Evolutionary conservation across 1,140 invertebrate genomes (phyloP).

Genomic region (Drosophila nasuta): DNA sequence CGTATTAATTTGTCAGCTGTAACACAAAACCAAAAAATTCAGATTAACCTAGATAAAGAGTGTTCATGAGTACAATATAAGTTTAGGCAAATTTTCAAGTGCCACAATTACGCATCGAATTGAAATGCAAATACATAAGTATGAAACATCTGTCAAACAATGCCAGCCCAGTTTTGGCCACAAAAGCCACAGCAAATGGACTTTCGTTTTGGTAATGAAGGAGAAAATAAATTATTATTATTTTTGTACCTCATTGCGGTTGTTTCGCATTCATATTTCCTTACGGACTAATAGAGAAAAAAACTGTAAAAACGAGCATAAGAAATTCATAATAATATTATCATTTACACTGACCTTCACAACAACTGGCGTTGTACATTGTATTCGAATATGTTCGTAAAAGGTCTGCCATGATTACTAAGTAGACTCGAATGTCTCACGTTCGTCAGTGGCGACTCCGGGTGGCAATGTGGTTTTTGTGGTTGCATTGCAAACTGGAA

Average conservation of each 20-base stretch:
- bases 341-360: constrained; percentile 68
- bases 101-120: constrained; percentile 59
- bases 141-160: constrained; percentile 23
- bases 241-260: constrained; percentile 38
- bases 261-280: constrained; percentile 51
- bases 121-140: constrained; percentile 49
- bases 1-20: constrained; percentile 55
- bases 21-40: constrained; percentile 68
- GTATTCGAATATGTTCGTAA: constrained; percentile 18
- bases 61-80: constrained; percentile 10
- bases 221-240: constrained; percentile 38
- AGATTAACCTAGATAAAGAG: constrained; percentile 73
- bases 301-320: constrained; percentile 34
- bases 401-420: constrained; percentile 44
- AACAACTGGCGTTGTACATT: constrained; percentile 28
- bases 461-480: constrained; percentile 44
- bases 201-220: constrained; percentile 63
- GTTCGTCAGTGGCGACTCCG: constrained; percentile 48
- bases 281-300: constrained; percentile 31
- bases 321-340: constrained; percentile 41
- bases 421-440: constrained; percentile 57
- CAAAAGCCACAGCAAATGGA: constrained; percentile 52
- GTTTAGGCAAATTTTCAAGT: constrained; percentile 37
- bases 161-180: constrained; percentile 38
- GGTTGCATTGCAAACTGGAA: constrained; percentile 21